phyloP scores from a whole-genome alignment of 2,888 invertebrate species.

The Sisyra nigra region DNA sequence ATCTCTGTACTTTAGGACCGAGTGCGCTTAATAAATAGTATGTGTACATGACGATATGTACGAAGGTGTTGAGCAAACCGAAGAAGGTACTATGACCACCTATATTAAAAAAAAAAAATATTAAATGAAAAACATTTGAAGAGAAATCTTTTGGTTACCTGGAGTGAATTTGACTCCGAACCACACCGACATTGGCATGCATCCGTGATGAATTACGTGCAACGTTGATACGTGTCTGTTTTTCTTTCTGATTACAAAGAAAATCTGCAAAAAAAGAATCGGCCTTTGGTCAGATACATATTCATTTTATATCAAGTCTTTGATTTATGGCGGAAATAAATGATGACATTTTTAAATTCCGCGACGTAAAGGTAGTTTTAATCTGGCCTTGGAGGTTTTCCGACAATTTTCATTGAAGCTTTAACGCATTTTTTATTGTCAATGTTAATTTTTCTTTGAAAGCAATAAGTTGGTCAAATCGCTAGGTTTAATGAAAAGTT shows the following conservation, averaged over 20 bases:
- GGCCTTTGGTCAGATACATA: neutral
- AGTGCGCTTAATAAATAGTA: constrained; percentile 86
- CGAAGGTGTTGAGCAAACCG: constrained; percentile 84
- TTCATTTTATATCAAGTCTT: neutral
- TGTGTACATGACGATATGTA: constrained; percentile 93
- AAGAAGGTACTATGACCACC: constrained; percentile 96
- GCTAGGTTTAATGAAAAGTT: too few relatives aligned
- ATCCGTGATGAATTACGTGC: constrained; percentile 92
- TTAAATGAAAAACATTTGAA: neutral
- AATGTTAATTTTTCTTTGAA: too few relatives aligned
- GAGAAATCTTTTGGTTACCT: constrained; percentile 32
- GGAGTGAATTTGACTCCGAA: constrained; percentile 93
- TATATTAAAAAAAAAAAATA: constrained; percentile 18
- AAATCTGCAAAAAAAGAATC: constrained; percentile 45
- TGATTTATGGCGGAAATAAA: constrained; percentile 2
- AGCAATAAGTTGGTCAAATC: too few relatives aligned
- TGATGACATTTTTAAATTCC: constrained; percentile 1
- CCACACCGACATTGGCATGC: constrained; percentile 97
- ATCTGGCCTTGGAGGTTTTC: too few relatives aligned
- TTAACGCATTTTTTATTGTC: too few relatives aligned
- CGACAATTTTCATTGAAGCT: too few relatives aligned
- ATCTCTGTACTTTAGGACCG: constrained; percentile 72
- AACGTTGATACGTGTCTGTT: constrained; percentile 82
- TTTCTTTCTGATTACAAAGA: constrained; percentile 91
- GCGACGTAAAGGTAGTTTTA: too few relatives aligned